Base-by-base conservation (phyloP, 2,888 invertebrate genomes). In the Sinohyriopsis cumingii region DNA sequence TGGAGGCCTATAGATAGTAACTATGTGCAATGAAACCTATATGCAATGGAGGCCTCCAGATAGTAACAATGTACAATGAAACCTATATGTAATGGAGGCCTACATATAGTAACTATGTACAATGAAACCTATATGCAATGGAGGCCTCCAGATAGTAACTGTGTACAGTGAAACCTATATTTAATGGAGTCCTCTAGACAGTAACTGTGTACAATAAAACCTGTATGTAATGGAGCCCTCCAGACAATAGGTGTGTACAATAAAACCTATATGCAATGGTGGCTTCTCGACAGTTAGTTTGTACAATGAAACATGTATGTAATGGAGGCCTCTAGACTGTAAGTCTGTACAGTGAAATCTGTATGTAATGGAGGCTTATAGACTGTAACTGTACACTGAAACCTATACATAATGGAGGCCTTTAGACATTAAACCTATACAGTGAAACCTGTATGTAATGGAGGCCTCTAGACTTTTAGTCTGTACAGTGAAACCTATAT, bases 391-490 rank as follows among this genome's bases (percentile, higher is more conserved):
- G 56, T 56, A 56, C 56, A 56, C 2, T 20, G 25, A 65, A 28
- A n/a, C 12, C 19, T 5, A n/a, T 22, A 20, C 24, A 6, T 25
- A 19, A 18, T 55, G 25, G 19, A 95, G 91, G 93, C 93, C 78
- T 95, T 95, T 82, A 95, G 95, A 88, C 93, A 94, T 94, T 94
- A 89, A 86, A 5, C 3, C 91, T 89, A 68, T 55, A 56, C 56
- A 56, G n/a, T 20, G 56, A 56, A 25, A 20, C 3, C 56, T 56
- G 19, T 56, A 56, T 56, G 56, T 20, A 56, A 56, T 95, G 94
- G 95, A 95, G 91, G 93, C 93, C 78, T 95, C 95, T 82, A 95
- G 95, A 88, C 93, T 94, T 94, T 94, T 89, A 86, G 15, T n/a
- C 69, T 55, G 15, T 55, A 64, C 15, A 54, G 22, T 53, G 25